Evolutionary conservation across 2,888 invertebrate species (phyloP).

Genomic region (Euplexia lucipara): DNA sequence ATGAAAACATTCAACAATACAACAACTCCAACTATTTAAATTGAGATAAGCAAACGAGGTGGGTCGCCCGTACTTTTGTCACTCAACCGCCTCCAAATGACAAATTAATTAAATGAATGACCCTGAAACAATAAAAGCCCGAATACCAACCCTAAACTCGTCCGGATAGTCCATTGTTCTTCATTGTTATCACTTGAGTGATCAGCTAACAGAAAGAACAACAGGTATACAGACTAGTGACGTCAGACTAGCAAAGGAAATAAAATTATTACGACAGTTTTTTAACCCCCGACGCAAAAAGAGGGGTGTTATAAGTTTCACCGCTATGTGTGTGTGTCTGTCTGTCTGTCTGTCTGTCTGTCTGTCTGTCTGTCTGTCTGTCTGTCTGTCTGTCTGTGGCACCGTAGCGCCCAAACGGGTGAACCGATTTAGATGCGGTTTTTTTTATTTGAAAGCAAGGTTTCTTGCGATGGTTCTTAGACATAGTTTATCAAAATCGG

Average conservation of each 20-base stretch:
- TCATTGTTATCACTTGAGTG: slow-evolving; percentile 65
- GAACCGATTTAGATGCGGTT: no score
- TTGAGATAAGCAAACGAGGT: slow-evolving; percentile 61
- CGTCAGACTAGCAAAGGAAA: slow-evolving; percentile 50
- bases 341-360: no score
- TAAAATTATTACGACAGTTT: slow-evolving; percentile 62
- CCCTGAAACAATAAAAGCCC: slow-evolving; percentile 64
- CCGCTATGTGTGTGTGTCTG: no score
- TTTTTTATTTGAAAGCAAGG: no score
- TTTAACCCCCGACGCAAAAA: no score
- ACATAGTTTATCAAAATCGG: no score
- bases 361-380: no score
- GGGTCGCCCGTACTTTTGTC: slow-evolving; percentile 57
- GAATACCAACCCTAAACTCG: slow-evolving; percentile 65
- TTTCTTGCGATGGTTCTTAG: no score
- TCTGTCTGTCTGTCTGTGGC: no score
- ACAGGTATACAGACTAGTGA: slow-evolving; percentile 64
- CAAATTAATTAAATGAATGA: slow-evolving; percentile 69
- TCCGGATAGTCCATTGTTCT: slow-evolving; percentile 62
- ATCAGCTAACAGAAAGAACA: slow-evolving; percentile 63
- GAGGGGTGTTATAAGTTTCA: no score
- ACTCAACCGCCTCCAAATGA: slow-evolving; percentile 61
- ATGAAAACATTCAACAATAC: slow-evolving; percentile 48
- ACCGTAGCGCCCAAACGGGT: no score
- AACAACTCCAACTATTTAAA: slow-evolving; percentile 62